Evolutionary conservation across 2,113 vertebrate genomes (phyloP).

Genomic region (Lepus europaeus): DNA sequence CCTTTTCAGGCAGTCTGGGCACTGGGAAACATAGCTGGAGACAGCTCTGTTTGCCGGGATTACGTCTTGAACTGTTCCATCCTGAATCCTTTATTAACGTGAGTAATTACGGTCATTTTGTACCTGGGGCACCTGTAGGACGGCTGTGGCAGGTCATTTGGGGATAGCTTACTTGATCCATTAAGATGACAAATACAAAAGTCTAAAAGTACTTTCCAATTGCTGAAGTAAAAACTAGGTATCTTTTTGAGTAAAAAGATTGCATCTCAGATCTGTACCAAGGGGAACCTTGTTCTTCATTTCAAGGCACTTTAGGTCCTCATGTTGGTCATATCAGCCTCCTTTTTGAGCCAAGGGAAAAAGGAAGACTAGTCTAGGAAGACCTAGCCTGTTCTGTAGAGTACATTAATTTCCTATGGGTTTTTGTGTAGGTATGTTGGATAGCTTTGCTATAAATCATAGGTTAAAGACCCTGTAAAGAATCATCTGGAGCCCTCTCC

Average conservation of each 20-base stretch:
- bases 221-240: background rate
- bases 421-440: background rate
- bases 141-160: background rate
- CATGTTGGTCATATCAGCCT: background rate
- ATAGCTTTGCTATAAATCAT: slow-evolving; percentile 5
- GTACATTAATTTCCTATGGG: background rate
- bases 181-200: slow-evolving; percentile 46
- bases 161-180: slow-evolving; percentile 23
- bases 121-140: background rate
- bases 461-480: background rate
- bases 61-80: slow-evolving; percentile 98
- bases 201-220: slow-evolving; percentile 9
- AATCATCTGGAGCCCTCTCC: background rate
- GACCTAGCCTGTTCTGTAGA: background rate
- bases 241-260: slow-evolving; percentile 13
- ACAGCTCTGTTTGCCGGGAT: slow-evolving; percentile 98
- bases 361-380: background rate
- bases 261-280: background rate
- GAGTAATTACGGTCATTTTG: slow-evolving; percentile 85
- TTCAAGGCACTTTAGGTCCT: background rate
- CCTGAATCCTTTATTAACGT: slow-evolving; percentile 96
- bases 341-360: slow-evolving; percentile 10
- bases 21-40: slow-evolving; percentile 98
- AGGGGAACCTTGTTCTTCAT: background rate
- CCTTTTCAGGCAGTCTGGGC: slow-evolving; percentile 97